Evolutionary conservation across 1,140 invertebrate genomes (phyloP), one percentile per base, ranked within the genome.

Genomic region (Acyrthosiphon pisum): DNA sequence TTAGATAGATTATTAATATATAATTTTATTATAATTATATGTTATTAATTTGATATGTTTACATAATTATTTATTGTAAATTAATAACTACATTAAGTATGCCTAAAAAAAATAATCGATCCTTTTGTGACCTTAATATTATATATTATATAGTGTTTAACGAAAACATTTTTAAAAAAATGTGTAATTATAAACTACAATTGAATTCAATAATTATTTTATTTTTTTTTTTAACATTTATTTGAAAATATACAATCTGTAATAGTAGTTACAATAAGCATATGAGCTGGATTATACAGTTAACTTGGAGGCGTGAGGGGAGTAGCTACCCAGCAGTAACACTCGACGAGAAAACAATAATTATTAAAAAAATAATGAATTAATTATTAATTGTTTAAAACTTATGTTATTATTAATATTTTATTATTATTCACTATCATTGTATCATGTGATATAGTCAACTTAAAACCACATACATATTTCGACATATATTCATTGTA

Each of bases 401-500:
- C 35, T 50, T 53, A 53, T 88, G 22, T 35, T 50, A 53, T 88
- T 35, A 88, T 53, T 88, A 18, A n/a, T 30, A 76, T 76, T 23
- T 22, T 88, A 88, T 50, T 22, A 41, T 50, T 35, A 22, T 88
- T 35, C 22, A 46, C 46, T 35, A 53, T 88, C 23, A 88, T 35
- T 23, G 46, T 50, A 88, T 50, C 0, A 35, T 88, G 11, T 88
- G 46, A 48, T 48, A 88, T n/a, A 88, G n/a, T 88, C 22, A 88
- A 87, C 6, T 37, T 41, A 90, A 60, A 56, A 90, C 88, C 53
- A 90, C 53, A 41, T 37, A 56, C n/a, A n/a, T 30, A 60, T 90
- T 90, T 90, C 88, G 9, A 90, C 88, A 90, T 30, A 20, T 2
- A 26, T 90, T 56, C 48, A 60, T 90, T 90, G 23, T 90, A 90